These are phyloP conservation scores for Nomada ferruginata DNA, from an alignment of 2,888 invertebrate genomes.

Conservation along the genomic window DNA sequence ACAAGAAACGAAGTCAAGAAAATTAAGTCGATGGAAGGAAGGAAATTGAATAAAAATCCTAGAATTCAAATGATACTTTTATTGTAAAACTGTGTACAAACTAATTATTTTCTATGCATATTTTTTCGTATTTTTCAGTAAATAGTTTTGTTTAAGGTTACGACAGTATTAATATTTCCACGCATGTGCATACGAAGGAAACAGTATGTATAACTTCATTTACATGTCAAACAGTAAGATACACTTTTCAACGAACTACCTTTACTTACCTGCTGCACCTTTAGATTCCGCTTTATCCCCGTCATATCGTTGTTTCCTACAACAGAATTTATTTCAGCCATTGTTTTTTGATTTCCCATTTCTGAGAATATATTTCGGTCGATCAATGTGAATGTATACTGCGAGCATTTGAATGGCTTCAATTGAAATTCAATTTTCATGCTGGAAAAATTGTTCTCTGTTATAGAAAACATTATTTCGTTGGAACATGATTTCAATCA, in stretches of 20 bases:
- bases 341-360: not conserved
- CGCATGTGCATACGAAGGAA: not conserved
- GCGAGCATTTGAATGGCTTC: too few species aligned
- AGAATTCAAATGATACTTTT: not conserved
- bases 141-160: not conserved
- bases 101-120: not conserved
- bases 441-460: too few species aligned
- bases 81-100: not conserved
- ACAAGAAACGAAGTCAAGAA: too few species aligned
- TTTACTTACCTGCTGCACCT: not conserved
- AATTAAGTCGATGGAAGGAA: too few species aligned
- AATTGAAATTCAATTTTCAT: too few species aligned
- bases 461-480: too few species aligned
- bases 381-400: too few species aligned
- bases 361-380: not conserved
- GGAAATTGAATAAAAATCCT: too few species aligned
- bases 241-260: not conserved
- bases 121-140: too few species aligned
- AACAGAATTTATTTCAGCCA: not conserved
- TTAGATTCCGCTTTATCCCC: not conserved
- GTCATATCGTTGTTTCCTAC: not conserved
- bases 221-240: not conserved
- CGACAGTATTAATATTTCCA: not conserved
- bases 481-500: too few species aligned
- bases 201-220: not conserved